Base-by-base conservation (phyloP, 1,140 invertebrate species). In the Pinna nobilis region DNA sequence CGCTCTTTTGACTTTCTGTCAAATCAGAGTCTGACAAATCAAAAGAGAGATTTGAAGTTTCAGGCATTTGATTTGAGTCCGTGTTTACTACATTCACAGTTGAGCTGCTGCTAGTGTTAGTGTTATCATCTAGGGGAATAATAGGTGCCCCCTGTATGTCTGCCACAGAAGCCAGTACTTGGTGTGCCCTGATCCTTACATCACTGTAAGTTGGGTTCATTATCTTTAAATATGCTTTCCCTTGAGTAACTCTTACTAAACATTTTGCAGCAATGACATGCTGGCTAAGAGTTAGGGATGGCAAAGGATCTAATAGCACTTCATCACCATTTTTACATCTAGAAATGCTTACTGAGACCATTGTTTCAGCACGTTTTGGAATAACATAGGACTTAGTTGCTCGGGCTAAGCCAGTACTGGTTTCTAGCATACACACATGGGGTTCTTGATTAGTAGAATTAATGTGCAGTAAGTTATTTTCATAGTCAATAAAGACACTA, bases 301-400 rank as follows among this genome's bases (percentile, higher is more conserved):
- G 37, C n/a, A 64, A 65, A 32, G 70, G 76, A 64, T 78, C 68
- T 25, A 74, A 39, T 3, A 61, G 35, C 18, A 61, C 68, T 39
- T 1, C 3, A 2, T 39, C n/a, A 39, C 30, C 44, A 37, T 63
- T 7, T 35, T 39, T 61, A 18, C 57, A 57, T 47, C 47, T 50
- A 32, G 57, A 50, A 37, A 70, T 25, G 2, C 3, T 3, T 0
- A 70, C 68, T 37, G 41, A 18, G 13, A 61, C 44, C 23, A 50
- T 3, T 3, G 9, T 61, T 41, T 70, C 57, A 50, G 28, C 25
- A 3, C 11, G 28, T 37, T 50, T 33, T n/a, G 6, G 6, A n/a
- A 50, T 50, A 5, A 50, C 49, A 9, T 20, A 13, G 9, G 9
- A 7, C 6, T 20, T 9, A 13, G 9, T 20, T 7, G 9, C 25